Base-by-base conservation (phyloP, 2,888 invertebrate species). In the Nomada hirtipes region DNA sequence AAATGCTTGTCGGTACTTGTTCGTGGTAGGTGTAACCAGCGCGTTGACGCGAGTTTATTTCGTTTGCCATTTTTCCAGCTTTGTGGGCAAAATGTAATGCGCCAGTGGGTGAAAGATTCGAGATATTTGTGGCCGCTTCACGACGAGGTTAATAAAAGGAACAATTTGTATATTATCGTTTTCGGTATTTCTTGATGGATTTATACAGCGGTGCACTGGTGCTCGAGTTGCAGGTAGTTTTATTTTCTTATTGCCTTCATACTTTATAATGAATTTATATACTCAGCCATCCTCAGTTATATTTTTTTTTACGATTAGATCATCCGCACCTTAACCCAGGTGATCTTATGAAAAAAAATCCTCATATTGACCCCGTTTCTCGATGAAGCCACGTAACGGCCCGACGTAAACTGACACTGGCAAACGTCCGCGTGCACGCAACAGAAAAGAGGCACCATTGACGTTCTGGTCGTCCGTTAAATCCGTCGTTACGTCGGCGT, bases 401-500 rank as follows among this genome's bases (percentile, higher is more conserved):
- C 23, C 59, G 59, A 60, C 67, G 67, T 79, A 75, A 70, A 85
- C 59, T 70, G 26, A 1, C 60, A 47, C 29, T 55, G 68, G 61
- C 69, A 42, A 70, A 57, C 47, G 59, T 52, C 52, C n/a, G 50
- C 61, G 65, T 65, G 36, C 65, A 63, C 71, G 75, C 42, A n/a
- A 55, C 23, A 13, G n/a, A 42, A 20, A 36, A 23, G 57, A 11
- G 50, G 18, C 50, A 52, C 15, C 26, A 50, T 65, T n/a, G 65
- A 50, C 65, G 18, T 59, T 20, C 71, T 26, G 29, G 79, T 69
- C 72, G 65, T 55, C 75, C 60, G 63, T 86, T 84, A 79, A 79
- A 73, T 76, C 50, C 53, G 72, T 64, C 57, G 76, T 63, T 50
- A 59, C 55, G 44, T 47, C 57, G 65, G 36, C 72, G 52, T 57